Evolutionary conservation across 2,113 vertebrate species (phyloP), one percentile per base, ranked within the genome.

Genomic region (Cavia porcellus): DNA sequence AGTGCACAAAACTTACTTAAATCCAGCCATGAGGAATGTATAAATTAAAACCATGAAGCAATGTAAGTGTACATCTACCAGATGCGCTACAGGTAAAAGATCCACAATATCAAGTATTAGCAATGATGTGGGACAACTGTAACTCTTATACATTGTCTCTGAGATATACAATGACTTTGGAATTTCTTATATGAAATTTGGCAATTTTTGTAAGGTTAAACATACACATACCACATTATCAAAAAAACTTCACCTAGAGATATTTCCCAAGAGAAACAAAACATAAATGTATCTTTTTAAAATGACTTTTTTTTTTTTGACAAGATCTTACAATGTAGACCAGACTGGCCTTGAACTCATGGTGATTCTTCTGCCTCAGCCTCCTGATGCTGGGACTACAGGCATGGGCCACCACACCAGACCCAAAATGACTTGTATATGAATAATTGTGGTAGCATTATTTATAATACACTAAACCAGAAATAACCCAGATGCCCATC

Each of bases 31-130:
- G 5, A 1, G 6, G 62, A 32, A 72, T 25, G n/a, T 70, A 2
- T 32, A 81, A 86, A 61, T 70, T 77, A 90, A 87, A 90, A 79
- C 66, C 90, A 86, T n/a, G 32, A 64, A 66, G 30, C 83, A 42
- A 57, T 35, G 47, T 68, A 90, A 32, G 66, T 24, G 25, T n/a
- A 86, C 24, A n/a, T 28, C 25, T 59, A 70, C 82, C 28, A 20
- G 28, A 87, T 62, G 28, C 14, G 64, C 55, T 85, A 11, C 84
- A 57, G 66, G 79, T 50, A 24, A 52, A 70, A 86, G 45, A n/a
- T 7, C 4, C 13, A 68, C 47, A 86, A n/a, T 52, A 35, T 50
- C 11, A 50, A 86, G 45, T 52, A 28, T 3, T 24, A 57, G 47
- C 47, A 38, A 42, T 4, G 50, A 64, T 0, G 32, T 3, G 77